Evolutionary conservation across 2,888 invertebrate genomes (phyloP), one percentile per base, ranked within the genome.

Genomic region (Sesamia inferens): DNA sequence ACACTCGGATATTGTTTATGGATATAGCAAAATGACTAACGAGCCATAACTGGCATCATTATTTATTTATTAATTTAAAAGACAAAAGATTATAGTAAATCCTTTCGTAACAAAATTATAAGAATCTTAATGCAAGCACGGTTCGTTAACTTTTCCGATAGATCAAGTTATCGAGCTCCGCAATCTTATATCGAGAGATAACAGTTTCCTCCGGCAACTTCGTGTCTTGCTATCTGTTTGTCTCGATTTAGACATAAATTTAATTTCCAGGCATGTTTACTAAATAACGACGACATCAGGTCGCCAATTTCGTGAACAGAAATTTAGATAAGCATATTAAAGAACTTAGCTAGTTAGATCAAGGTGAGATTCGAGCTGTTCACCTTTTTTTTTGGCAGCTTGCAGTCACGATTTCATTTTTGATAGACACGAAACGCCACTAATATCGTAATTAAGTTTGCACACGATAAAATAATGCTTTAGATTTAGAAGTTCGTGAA

Each of bases 251-350:
- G 90, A 89, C 89, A 90, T 89, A 89, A 90, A 90, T 87, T 89
- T 90, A 88, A 90, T 86, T 89, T 85, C 87, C 80, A 90, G 86
- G 86, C 88, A 74, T 82, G 90, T 91, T 90, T 87, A 88, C 88
- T 87, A 83, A 88, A 88, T 87, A 86, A 87, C 88, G 84, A 79
- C 77, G 72, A 81, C 79, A 79, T 76, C 74, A 68, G 78, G 81
- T 82, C 73, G 88, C 88, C 88, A 89, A 92, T 90, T 92, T 92
- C 92, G 92, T 93, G 92, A 89, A 88, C 87, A 78, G 88, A 86
- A 92, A 90, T 89, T 90, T 79, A 91, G 93, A 93, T 93, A 92
- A 91, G 90, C 92, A 85, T 92, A 79, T 79, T 75, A 90, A 89
- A 90, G 88, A 90, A 89, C 82, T 81, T 76, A 68, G 68, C 10